phyloP scores from a whole-genome alignment of 92 coral and sea anemone species.

The Desmophyllum pertusum region DNA sequence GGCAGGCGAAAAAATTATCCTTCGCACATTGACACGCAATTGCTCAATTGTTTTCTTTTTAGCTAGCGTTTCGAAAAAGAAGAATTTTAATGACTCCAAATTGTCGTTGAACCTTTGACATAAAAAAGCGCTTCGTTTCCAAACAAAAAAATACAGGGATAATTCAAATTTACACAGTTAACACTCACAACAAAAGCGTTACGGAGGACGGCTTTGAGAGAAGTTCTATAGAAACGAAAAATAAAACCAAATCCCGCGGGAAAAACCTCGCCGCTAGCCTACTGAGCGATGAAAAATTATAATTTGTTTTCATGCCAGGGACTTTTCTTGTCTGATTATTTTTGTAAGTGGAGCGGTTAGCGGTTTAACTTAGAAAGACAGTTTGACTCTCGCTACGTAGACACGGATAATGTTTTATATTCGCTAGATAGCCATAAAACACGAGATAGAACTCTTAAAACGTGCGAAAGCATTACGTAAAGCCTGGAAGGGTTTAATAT shows the following conservation, averaged over 20 bases:
- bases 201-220: background rate
- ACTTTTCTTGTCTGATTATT: background rate
- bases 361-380: background rate
- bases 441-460: background rate
- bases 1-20: background rate
- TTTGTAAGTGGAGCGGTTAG: background rate
- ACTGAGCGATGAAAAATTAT: conserved; percentile 26
- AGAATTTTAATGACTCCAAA: conserved; percentile 34
- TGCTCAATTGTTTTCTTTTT: conserved; percentile 32
- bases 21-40: background rate
- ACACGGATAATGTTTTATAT: background rate
- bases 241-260: conserved; percentile 36
- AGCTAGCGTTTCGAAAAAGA: conserved; percentile 22
- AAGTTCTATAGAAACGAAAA: background rate
- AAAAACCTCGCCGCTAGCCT: conserved; percentile 27
- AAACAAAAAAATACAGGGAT: background rate
- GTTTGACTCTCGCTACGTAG: background rate
- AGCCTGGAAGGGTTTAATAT: background rate
- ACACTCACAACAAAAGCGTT: no score
- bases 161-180: background rate
- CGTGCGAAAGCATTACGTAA: background rate
- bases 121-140: background rate
- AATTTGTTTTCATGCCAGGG: background rate
- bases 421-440: background rate
- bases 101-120: conserved; percentile 22